Evolutionary conservation across 2,797 vertebrate genomes (phyloP).

Genomic region (Phyllotis vaccarum): DNA sequence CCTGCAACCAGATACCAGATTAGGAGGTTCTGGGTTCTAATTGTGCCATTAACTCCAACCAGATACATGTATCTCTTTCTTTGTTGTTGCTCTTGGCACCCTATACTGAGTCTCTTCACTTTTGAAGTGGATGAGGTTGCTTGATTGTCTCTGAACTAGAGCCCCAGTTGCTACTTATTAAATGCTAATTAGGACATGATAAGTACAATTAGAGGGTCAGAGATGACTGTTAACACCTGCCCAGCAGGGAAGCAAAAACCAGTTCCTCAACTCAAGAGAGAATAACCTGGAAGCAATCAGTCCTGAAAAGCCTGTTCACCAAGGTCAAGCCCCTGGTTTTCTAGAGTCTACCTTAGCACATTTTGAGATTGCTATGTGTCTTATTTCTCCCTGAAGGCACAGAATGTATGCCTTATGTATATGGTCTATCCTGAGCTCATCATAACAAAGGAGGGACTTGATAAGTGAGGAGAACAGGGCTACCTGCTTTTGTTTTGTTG

Average conservation of each 20-base stretch:
- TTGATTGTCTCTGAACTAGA: slow-evolving; percentile 67
- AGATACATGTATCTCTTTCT: neutral
- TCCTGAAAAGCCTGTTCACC: neutral
- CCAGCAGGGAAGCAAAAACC: slow-evolving; percentile 38
- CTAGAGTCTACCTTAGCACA: neutral
- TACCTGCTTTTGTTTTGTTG: neutral
- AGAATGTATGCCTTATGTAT: neutral
- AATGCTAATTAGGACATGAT: slow-evolving; percentile 79
- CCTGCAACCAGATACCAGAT: neutral
- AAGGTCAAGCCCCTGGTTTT: neutral
- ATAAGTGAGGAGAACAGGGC: rapidly evolving
- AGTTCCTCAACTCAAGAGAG: slow-evolving; percentile 27
- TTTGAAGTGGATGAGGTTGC: slow-evolving; percentile 71
- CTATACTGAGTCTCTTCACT: slow-evolving; percentile 67
- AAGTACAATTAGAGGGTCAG: slow-evolving; percentile 67
- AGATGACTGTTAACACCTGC: neutral
- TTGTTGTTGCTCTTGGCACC: neutral
- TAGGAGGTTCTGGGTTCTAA: slow-evolving; percentile 61
- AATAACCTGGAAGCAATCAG: neutral
- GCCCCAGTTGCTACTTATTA: slow-evolving; percentile 62
- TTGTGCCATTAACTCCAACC: slow-evolving; percentile 15
- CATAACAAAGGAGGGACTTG: rapidly evolving
- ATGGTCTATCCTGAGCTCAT: neutral
- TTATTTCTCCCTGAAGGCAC: neutral
- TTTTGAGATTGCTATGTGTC: neutral